Conservation (phyloP, 2,113 vertebrate species). For the Ia io region DNA sequence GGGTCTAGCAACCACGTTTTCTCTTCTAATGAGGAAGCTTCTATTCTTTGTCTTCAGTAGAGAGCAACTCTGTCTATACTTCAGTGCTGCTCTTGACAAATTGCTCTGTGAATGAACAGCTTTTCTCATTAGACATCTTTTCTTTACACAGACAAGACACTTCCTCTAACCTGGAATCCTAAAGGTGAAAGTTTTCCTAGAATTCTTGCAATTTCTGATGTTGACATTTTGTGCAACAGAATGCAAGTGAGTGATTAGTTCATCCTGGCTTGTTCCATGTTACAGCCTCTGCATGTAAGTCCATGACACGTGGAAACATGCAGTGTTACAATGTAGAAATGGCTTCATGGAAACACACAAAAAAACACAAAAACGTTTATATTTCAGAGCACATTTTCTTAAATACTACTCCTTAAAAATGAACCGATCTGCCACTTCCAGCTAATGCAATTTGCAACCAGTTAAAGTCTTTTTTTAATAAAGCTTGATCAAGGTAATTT, state of each 20-base stretch:
- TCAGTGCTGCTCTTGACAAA: neutral
- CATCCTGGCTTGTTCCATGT: no score
- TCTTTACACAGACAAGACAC: no score
- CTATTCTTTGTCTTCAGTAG: neutral
- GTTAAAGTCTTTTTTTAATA: constrained; percentile 73
- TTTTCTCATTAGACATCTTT: no score
- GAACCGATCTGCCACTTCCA: constrained; percentile 85
- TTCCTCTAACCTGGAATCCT: no score
- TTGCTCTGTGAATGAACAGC: neutral
- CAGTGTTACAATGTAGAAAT: neutral
- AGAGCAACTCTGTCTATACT: neutral
- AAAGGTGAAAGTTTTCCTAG: no score
- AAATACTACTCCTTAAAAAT: constrained; percentile 2
- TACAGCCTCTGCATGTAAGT: no score
- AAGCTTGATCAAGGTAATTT: constrained; percentile 80
- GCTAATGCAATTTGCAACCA: constrained; percentile 82
- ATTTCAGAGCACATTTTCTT: neutral
- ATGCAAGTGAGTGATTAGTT: no score
- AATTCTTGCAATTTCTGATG: no score
- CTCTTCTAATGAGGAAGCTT: neutral
- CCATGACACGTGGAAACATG: neutral
- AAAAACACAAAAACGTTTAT: neutral
- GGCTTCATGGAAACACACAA: neutral
- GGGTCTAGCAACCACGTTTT: neutral
- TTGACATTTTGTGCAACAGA: no score